Conservation (phyloP, 2,797 vertebrate species). For the Sphenopsis melanotis region DNA sequence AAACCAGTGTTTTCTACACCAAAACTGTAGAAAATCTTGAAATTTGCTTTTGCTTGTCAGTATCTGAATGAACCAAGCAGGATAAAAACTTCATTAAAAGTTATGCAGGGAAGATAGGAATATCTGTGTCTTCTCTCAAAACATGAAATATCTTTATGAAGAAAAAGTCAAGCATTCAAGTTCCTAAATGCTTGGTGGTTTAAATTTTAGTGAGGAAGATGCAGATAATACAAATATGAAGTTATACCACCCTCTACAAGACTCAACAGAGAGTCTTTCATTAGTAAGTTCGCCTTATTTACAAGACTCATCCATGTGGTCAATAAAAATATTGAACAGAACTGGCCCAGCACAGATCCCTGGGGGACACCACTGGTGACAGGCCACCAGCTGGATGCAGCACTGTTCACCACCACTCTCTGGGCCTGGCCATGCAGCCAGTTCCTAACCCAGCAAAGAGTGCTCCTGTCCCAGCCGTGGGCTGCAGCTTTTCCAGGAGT, state of each 20-base stretch:
- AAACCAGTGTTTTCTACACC: background rate
- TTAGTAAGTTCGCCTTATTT: background rate
- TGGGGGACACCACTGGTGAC: background rate
- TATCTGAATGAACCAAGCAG: background rate
- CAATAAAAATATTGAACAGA: background rate
- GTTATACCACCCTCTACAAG: background rate
- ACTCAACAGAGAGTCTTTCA: background rate
- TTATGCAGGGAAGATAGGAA: background rate
- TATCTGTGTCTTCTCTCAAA: background rate
- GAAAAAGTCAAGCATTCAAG: background rate
- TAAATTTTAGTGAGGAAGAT: background rate
- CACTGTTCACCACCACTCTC: fast-evolving
- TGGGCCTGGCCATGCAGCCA: background rate
- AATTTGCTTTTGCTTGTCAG: background rate
- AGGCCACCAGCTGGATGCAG: background rate
- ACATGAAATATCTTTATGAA: background rate
- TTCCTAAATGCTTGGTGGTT: background rate
- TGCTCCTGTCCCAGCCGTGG: background rate
- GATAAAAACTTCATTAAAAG: background rate
- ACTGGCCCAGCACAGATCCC: background rate
- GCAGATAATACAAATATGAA: background rate
- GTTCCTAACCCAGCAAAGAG: background rate
- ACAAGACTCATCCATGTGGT: background rate
- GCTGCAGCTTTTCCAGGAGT: background rate
- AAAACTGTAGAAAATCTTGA: background rate